These are phyloP conservation scores for Protaetia brevitarsis DNA, from an alignment of 1,140 invertebrate genomes.

Conservation along the genomic window DNA sequence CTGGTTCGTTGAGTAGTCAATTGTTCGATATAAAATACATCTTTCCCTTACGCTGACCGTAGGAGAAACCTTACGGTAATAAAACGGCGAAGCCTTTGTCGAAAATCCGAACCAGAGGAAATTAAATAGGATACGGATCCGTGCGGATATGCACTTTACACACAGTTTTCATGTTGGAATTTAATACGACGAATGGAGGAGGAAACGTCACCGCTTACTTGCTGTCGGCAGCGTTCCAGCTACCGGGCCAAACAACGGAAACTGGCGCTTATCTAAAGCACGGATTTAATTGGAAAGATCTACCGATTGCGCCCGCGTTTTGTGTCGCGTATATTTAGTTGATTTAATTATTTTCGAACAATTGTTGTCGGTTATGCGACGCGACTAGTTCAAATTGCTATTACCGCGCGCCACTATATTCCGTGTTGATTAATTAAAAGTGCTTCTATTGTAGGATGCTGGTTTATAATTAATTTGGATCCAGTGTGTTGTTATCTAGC, in stretches of 20 bases:
- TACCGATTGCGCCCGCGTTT: not conserved
- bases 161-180: not conserved
- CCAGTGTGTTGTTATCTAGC: too few species aligned
- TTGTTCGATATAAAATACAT: not conserved
- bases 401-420: not conserved
- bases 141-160: not conserved
- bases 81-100: constrained; percentile 2
- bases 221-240: not conserved
- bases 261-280: not conserved
- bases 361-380: constrained; percentile 2
- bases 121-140: not conserved
- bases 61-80: not conserved
- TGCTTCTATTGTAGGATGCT: too few species aligned
- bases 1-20: too few species aligned
- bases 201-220: not conserved
- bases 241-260: constrained; percentile 1
- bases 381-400: not conserved
- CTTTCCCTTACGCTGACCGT: not conserved
- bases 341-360: constrained; percentile 17
- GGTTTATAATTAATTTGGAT: too few species aligned
- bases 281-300: constrained; percentile 13
- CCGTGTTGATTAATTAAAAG: not conserved
- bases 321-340: not conserved
- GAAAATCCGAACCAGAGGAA: constrained; percentile 3
- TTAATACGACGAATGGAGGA: not conserved